These are phyloP conservation scores for Plodia interpunctella DNA, from an alignment of 1,140 invertebrate genomes.

Conservation along the genomic window DNA sequence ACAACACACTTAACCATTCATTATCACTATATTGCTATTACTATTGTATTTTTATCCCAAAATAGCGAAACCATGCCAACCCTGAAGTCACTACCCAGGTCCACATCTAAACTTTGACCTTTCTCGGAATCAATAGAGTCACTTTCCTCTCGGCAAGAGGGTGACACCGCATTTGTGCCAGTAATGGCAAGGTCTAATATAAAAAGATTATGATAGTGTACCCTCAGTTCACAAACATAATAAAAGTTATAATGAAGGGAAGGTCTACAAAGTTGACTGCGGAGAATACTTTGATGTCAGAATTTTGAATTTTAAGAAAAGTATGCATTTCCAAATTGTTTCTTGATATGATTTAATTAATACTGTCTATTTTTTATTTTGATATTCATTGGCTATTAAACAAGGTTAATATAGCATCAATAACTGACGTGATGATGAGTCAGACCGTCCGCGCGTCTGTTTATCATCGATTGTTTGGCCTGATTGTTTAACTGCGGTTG, in stretches of 20 bases:
- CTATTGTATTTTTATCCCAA: neutral
- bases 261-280: too few relatives aligned
- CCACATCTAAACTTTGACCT: slow-evolving; percentile 11
- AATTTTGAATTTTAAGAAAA: too few relatives aligned
- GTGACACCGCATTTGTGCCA: neutral
- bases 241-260: too few relatives aligned
- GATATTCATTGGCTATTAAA: neutral
- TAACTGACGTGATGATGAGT: slow-evolving; percentile 25
- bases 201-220: neutral
- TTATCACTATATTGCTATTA: neutral
- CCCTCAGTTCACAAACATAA: too few relatives aligned
- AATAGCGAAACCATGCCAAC: neutral
- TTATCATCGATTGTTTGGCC: slow-evolving; percentile 37
- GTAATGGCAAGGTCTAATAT: neutral
- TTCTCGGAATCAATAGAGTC: slow-evolving; percentile 12
- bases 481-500: slow-evolving; percentile 52
- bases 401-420: neutral
- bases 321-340: too few relatives aligned
- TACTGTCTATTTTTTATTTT: too few relatives aligned
- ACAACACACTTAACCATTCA: too few relatives aligned
- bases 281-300: too few relatives aligned
- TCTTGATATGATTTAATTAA: too few relatives aligned
- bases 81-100: neutral
- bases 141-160: neutral
- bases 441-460: slow-evolving; percentile 32